Conservation (phyloP, 1,140 invertebrate genomes). For the Subanguina moxae region DNA sequence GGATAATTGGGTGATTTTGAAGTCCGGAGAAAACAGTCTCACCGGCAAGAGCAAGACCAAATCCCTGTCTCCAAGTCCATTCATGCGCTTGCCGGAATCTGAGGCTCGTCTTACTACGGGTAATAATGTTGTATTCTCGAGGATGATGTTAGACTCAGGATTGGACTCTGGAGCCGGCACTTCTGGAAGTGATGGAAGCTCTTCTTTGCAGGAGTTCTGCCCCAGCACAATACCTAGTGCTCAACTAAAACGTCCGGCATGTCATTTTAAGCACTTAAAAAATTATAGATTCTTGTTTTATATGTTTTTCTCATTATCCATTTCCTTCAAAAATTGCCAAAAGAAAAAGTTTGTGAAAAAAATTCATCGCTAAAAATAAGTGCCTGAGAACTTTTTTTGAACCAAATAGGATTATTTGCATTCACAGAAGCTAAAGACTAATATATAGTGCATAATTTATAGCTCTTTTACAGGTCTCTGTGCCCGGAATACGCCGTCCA, state of each 20-base stretch:
- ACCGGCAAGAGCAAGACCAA: conserved; percentile 6
- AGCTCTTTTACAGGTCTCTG: conserved; percentile 34
- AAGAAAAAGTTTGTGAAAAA: neutral
- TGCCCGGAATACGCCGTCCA: conserved; percentile 33
- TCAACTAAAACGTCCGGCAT: conserved; percentile 34
- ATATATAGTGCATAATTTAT: neutral
- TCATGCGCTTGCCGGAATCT: neutral
- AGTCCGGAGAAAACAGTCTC: conserved; percentile 6
- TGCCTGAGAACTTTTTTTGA: too few relatives aligned
- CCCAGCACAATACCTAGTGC: neutral
- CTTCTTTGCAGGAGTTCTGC: conserved; percentile 4
- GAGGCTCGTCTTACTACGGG: neutral
- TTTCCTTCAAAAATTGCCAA: conserved; percentile 13
- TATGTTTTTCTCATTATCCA: too few relatives aligned
- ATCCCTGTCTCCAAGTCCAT: conserved; percentile 3
- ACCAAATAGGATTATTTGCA: too few relatives aligned
- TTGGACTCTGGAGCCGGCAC: conserved; percentile 26
- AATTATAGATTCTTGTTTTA: too few relatives aligned
- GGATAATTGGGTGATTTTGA: conserved; percentile 70
- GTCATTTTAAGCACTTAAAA: conserved; percentile 16
- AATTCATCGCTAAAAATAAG: too few relatives aligned
- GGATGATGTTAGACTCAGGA: conserved; percentile 47
- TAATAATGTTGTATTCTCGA: neutral
- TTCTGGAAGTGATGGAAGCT: conserved; percentile 14
- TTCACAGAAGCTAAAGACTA: too few relatives aligned